Base-by-base conservation (phyloP, 2,888 invertebrate genomes). In the Polydrusus cervinus region DNA sequence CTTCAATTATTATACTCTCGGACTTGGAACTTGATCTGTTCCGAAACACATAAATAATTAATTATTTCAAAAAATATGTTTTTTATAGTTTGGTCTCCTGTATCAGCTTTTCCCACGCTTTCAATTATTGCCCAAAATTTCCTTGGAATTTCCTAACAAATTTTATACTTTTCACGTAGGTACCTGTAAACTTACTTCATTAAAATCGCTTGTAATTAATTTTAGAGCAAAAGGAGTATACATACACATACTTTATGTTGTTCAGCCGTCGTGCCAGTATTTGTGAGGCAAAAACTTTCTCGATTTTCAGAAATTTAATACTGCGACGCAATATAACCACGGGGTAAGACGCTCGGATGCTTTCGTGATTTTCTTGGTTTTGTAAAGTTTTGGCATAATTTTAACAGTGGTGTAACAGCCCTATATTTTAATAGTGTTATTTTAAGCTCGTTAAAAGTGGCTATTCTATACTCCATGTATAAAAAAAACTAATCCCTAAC, bases 301-400 rank as follows among this genome's bases (percentile, higher is more conserved):
- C 60, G 69, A 68, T 69, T 69, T 69, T 67, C 60, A 45, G 69
- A 69, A 69, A 69, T 69, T 69, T 69, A 69, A 69, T 69, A 47
- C 53, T 14, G 14, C 60, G 69, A 69, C 40, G 69, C 60, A 55
- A 67, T 67, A 67, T 61, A 25, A 47, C 49, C 38, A 11, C 38
- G 20, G 49, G 38, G 66, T 38, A 38, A 60, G 57, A 18, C 18
- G 57, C 57, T 16, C 20, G 30, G 64, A 16, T 49, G 64, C 30
- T 49, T 45, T 30, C 64, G 20, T 38, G 18, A 60, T 60, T 60
- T 60, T 60, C 57, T 60, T 38, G 18, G 38, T 60, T 60, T 60
- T 60, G 64, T 64, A 34, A 45, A 49, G 64, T 47, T 45, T 49
- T 16, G 38, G 53, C 53, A 53, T 20, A n/a, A 57, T 60, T 51